Evolutionary conservation across 92 coral and sea anemone genomes (phyloP).

Genomic region (Siderastrea radians): DNA sequence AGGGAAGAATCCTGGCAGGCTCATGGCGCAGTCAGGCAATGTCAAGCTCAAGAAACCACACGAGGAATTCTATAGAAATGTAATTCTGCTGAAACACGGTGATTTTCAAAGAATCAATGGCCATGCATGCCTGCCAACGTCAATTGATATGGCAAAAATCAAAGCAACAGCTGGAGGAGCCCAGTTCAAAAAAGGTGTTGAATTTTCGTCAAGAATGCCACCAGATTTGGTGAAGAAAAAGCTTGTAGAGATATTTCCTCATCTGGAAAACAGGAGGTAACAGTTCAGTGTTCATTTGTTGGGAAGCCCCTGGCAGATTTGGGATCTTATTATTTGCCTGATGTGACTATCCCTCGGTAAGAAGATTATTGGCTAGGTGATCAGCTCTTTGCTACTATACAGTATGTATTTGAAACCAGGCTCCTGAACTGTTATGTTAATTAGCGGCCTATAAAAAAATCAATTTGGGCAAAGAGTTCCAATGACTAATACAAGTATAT

Average conservation of each 20-base stretch:
- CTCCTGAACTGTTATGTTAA: too few species aligned
- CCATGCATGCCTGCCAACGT: neutral
- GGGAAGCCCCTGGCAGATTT: too few species aligned
- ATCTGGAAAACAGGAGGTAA: constrained; percentile 1
- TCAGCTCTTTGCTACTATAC: too few species aligned
- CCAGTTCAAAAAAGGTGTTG: neutral
- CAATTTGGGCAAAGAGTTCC: too few species aligned
- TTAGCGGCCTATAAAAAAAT: too few species aligned
- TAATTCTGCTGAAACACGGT: neutral
- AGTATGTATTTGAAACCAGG: too few species aligned
- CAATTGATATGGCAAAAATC: neutral
- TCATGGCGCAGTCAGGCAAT: neutral
- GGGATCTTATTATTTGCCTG: too few species aligned
- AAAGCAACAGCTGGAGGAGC: neutral
- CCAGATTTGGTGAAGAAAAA: neutral
- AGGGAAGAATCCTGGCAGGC: neutral
- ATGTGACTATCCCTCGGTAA: too few species aligned
- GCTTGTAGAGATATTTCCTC: constrained; percentile 8
- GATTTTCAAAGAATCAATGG: neutral
- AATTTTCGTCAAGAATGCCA: neutral
- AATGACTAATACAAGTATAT: too few species aligned
- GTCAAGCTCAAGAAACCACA: neutral
- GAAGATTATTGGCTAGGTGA: too few species aligned
- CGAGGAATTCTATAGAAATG: neutral
- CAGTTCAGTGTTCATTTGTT: neutral